Evolutionary conservation across 2,113 vertebrate genomes (phyloP).

Genomic region (Apteryx mantelli): DNA sequence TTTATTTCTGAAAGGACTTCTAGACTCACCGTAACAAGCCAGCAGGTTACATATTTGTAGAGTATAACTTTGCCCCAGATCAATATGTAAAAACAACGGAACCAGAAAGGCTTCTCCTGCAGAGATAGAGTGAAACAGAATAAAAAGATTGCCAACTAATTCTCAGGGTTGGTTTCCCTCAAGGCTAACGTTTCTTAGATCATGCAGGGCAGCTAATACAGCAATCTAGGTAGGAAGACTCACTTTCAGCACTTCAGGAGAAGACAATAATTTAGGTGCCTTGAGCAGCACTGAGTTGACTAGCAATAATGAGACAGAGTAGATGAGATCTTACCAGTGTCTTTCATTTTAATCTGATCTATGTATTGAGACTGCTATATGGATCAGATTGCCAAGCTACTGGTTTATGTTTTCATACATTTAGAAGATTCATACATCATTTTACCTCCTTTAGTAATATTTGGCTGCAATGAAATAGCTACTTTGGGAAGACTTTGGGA

Average conservation of each 20-base stretch:
- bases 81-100: conserved; percentile 91
- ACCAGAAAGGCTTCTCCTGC: conserved; percentile 92
- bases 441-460: not conserved
- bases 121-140: not conserved
- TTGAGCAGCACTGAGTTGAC: not conserved
- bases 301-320: not conserved
- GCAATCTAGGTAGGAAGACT: not conserved
- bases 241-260: not conserved
- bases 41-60: conserved; percentile 97
- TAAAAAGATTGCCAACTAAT: not conserved
- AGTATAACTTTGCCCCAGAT: conserved; percentile 94
- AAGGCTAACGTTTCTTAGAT: not conserved
- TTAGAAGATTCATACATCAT: not conserved
- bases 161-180: not conserved
- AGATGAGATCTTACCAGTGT: not conserved
- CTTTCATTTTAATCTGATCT: not conserved
- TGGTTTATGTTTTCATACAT: not conserved
- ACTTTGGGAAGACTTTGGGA: not conserved
- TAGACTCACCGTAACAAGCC: conserved; percentile 94
- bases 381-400: not conserved
- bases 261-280: not conserved
- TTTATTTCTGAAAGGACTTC: not conserved
- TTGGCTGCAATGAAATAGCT: not conserved
- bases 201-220: not conserved
- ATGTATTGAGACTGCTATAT: not conserved